Conservation (phyloP, 2,113 vertebrate genomes). For the Oryzias curvinotus region DNA sequence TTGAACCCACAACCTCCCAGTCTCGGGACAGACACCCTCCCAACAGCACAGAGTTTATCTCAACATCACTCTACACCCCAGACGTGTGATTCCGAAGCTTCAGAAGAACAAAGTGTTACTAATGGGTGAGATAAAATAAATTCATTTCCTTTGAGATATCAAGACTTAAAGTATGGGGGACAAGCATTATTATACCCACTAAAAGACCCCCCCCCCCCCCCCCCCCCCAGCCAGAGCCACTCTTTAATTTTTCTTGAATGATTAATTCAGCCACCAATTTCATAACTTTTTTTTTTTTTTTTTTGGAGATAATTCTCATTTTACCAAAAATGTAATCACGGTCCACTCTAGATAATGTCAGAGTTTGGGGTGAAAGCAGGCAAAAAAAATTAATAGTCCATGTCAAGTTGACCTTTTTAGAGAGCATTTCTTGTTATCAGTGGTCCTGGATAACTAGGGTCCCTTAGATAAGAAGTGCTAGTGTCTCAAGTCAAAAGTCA, state of each 20-base stretch:
- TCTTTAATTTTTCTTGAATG: neutral
- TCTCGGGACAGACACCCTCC: too few relatives aligned
- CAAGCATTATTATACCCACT: neutral
- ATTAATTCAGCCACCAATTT: neutral
- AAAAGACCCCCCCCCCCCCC: neutral
- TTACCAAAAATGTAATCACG: neutral
- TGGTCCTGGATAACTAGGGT: neutral
- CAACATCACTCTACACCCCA: too few relatives aligned
- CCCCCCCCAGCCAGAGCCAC: neutral
- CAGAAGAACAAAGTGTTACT: neutral
- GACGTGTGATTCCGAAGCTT: too few relatives aligned
- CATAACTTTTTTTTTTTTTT: neutral
- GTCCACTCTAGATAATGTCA: neutral
- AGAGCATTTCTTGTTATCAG: neutral
- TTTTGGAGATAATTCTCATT: neutral
- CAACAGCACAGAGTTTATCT: too few relatives aligned
- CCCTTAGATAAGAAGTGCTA: slow-evolving; percentile 3
- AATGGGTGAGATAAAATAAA: neutral
- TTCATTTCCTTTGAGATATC: neutral
- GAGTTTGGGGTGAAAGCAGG: neutral
- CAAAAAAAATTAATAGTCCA: neutral
- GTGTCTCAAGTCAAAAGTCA: slow-evolving; percentile 5
- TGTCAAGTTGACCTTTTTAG: neutral
- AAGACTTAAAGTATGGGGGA: neutral
- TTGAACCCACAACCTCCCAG: too few relatives aligned